Percentiles rank a stretch among this genome's conserved stretches.
Conservation (phyloP, 1,140 invertebrate species). For the Fopius arisanus region DNA sequence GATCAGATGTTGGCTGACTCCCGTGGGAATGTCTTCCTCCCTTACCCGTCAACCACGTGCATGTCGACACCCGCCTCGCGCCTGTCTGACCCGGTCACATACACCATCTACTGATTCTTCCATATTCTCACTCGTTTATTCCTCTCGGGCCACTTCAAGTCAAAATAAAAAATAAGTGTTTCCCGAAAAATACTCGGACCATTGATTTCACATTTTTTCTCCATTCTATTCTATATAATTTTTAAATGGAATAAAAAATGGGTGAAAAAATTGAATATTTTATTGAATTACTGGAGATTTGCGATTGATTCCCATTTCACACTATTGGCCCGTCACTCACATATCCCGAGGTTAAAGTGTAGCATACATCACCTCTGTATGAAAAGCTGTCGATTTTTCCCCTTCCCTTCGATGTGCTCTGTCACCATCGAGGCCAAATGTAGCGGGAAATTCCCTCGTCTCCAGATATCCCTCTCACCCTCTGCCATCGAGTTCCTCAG, state of each 20-base stretch:
- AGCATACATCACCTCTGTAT: not conserved
- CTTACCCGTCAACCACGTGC: constrained; percentile 4
- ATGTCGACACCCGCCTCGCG: not conserved
- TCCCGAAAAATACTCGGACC: no score
- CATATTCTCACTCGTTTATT: not conserved
- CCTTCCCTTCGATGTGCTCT: not conserved
- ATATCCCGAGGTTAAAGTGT: not conserved
- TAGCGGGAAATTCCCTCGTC: not conserved
- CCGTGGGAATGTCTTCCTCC: not conserved
- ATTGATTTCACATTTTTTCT: no score
- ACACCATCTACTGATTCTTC: not conserved
- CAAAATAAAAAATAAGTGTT: no score
- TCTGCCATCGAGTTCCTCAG: not conserved
- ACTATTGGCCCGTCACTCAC: no score
- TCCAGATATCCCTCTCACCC: not conserved
- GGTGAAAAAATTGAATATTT: no score
- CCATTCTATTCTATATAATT: no score
- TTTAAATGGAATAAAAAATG: no score
- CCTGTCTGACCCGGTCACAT: not conserved
- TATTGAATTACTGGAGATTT: no score
- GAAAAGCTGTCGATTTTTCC: not conserved
- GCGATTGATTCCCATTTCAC: no score
- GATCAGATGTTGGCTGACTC: not conserved
- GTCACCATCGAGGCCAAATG: not conserved
- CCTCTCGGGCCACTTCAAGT: not conserved